Percentiles rank a stretch among this genome's conserved stretches.
Conservation (phyloP, 2,888 invertebrate genomes). For the Epirrita christyi region DNA sequence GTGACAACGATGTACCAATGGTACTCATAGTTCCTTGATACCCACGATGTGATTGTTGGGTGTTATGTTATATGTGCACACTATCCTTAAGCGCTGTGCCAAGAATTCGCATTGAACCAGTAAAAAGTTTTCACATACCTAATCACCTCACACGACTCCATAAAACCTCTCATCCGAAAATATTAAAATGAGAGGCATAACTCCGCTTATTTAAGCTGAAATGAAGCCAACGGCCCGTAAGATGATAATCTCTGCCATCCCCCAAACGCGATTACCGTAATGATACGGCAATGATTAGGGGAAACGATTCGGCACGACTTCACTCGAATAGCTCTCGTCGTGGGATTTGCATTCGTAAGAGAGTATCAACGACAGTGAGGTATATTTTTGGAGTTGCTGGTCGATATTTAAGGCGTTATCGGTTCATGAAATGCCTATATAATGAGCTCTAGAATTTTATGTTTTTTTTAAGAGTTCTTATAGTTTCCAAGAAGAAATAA, state of each 20-base stretch:
- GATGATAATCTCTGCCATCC: conserved; percentile 48
- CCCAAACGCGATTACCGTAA: conserved; percentile 45
- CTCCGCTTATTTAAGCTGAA: conserved; percentile 34
- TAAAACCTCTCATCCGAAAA: conserved; percentile 27
- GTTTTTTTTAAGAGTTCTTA: no score
- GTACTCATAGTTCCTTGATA: no score
- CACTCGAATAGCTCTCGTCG: conserved; percentile 35
- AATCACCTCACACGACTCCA: conserved; percentile 15
- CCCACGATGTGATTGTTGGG: no score
- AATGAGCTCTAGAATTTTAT: no score
- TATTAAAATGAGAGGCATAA: conserved; percentile 33
- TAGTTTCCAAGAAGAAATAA: no score
- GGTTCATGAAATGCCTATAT: no score
- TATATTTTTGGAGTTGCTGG: conserved; percentile 5
- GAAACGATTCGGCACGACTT: conserved; percentile 41
- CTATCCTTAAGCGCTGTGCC: no score
- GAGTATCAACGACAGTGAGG: not conserved
- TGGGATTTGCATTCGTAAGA: conserved; percentile 22
- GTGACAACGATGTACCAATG: no score
- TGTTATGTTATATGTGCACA: no score
- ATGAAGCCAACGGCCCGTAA: conserved; percentile 41
- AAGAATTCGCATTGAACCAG: not conserved
- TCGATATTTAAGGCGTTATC: no score
- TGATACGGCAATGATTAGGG: conserved; percentile 44
- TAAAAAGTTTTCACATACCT: conserved; percentile 4